Conservation (phyloP, 2,888 invertebrate species). For the Drosophila dives region DNA sequence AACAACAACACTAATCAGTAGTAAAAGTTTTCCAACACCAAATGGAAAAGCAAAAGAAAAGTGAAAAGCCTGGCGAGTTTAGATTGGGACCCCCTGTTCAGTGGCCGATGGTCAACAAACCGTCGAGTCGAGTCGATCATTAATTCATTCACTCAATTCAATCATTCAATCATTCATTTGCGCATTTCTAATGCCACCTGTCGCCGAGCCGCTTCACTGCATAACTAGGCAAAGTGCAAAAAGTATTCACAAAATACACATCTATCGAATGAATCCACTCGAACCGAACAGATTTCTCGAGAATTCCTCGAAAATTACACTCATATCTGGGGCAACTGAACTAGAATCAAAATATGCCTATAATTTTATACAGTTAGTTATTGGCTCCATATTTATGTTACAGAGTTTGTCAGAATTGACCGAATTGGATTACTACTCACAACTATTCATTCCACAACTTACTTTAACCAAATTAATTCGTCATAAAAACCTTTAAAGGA, state of each 20-base stretch:
- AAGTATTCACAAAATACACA: slow-evolving; percentile 1
- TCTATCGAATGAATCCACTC: not conserved
- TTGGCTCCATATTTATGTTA: not conserved
- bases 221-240: slow-evolving; percentile 33
- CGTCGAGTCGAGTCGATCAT: slow-evolving; percentile 42
- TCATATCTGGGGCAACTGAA: not conserved
- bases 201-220: slow-evolving; percentile 42
- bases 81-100: slow-evolving; percentile 45
- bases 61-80: slow-evolving; percentile 60
- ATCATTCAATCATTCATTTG: slow-evolving; percentile 56
- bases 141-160: slow-evolving; percentile 28
- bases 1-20: slow-evolving; percentile 19
- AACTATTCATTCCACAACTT: not conserved
- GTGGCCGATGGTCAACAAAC: slow-evolving; percentile 39
- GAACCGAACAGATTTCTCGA: not conserved
- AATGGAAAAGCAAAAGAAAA: slow-evolving; percentile 67
- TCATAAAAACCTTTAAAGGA: not conserved
- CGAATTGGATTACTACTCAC: not conserved
- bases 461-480: not conserved
- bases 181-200: slow-evolving; percentile 48
- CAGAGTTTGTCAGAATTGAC: not conserved
- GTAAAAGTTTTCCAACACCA: slow-evolving; percentile 73
- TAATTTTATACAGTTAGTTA: not conserved
- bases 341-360: not conserved
- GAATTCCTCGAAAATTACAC: slow-evolving; percentile 3